phyloP scores from a whole-genome alignment of 2,888 invertebrate genomes.

The Caenorhabditis zanzibari region DNA sequence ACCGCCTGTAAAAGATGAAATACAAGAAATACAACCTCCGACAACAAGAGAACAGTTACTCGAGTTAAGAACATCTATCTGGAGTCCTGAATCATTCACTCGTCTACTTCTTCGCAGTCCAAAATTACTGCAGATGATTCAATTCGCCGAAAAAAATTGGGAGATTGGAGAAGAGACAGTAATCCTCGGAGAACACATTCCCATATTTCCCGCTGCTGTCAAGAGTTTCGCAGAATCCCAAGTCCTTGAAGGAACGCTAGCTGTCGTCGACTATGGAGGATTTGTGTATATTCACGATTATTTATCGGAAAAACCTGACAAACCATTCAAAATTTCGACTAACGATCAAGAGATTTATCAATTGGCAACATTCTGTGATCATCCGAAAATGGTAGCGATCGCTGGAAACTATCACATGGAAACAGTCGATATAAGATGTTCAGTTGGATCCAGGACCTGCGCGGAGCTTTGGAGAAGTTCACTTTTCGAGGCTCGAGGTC shows the following conservation, averaged over 20 bases:
- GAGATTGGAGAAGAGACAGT: neutral
- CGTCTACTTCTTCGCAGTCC: conserved; percentile 30
- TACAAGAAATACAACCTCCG: conserved; percentile 3
- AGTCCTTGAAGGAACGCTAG: conserved; percentile 49
- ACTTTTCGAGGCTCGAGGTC: conserved; percentile 11
- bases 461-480: conserved; percentile 30
- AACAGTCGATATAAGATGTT: conserved; percentile 34
- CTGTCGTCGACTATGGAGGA: conserved; percentile 60
- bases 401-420: conserved; percentile 28
- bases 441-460: conserved; percentile 4
- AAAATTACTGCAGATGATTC: conserved; percentile 26
- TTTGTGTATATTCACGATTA: conserved; percentile 42
- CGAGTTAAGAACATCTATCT: conserved; percentile 20
- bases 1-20: conserved; percentile 33
- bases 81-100: conserved; percentile 18
- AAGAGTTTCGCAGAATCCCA: conserved; percentile 54
- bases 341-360: conserved; percentile 41
- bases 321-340: conserved; percentile 6
- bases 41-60: conserved; percentile 35
- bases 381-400: conserved; percentile 44
- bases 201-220: conserved; percentile 51
- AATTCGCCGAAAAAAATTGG: conserved; percentile 8
- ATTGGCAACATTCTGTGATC: conserved; percentile 33
- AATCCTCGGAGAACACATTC: conserved; percentile 2
- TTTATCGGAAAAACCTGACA: neutral